These are phyloP conservation scores for Urocitellus parryii DNA, from an alignment of 2,113 vertebrate species.

Conservation along the genomic window DNA sequence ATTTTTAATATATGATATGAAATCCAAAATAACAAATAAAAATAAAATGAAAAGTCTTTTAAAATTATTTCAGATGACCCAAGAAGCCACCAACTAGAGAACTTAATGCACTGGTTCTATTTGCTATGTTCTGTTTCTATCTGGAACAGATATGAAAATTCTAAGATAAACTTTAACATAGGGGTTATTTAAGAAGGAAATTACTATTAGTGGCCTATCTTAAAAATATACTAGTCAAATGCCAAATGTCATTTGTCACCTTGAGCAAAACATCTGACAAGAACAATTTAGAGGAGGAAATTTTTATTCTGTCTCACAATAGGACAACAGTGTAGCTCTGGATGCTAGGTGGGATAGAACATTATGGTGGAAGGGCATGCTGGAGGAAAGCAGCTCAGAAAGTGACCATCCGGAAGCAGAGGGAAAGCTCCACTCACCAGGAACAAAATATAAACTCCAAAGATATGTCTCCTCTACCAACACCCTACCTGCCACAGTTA, in stretches of 20 bases:
- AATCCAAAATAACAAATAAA: not conserved
- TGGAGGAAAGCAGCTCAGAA: no score
- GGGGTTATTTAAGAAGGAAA: not conserved
- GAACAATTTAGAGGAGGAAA: no score
- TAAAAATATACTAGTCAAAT: constrained; percentile 18
- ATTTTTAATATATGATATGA: not conserved
- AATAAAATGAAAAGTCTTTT: not conserved
- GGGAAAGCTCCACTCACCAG: no score
- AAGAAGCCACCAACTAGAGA: not conserved
- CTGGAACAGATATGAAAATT: not conserved
- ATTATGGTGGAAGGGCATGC: no score
- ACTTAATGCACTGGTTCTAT: not conserved
- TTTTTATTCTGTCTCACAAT: no score
- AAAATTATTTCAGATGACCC: not conserved
- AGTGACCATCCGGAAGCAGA: no score
- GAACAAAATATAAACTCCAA: no score
- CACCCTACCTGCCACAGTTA: no score
- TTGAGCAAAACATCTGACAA: no score
- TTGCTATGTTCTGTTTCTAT: not conserved
- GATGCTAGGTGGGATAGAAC: no score
- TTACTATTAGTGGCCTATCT: not conserved
- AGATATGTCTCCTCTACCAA: no score
- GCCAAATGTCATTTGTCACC: not conserved
- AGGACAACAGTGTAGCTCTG: no score
- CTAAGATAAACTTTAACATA: not conserved